Base-by-base conservation (phyloP, 1,140 invertebrate genomes). In the Oreohelix idahoensis region DNA sequence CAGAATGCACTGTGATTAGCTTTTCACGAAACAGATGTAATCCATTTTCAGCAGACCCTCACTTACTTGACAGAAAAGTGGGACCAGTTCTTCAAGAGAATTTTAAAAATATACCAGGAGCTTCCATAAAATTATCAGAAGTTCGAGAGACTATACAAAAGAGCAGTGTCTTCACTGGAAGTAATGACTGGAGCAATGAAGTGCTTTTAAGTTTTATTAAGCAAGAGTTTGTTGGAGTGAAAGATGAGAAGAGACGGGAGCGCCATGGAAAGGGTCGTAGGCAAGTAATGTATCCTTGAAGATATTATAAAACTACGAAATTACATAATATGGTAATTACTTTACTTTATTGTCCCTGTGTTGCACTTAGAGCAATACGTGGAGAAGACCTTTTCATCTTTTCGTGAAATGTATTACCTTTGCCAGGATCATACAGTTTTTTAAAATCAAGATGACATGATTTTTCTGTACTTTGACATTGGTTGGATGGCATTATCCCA, bases 161-260 rank as follows among this genome's bases (percentile, higher is more conserved):
- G 1, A 35, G 26, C 11, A 17, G 15, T 36, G 69, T 71, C 15
- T 71, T 71, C 35, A 36, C 1, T 71, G 69, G 69, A 8, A 35
- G 38, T 11, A 39, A 36, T 71, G 69, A 71, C 11, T 71, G 69
- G 69, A 71, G 35, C 69, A 71, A 71, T 71, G 35, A 71, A 5
- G 5, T 17, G 5, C 69, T 71, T 71, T 1, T 36, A 10, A 29
- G 26, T 8, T 71, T 71, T 71, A 29, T 71, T 4, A 36, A 36
- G 8, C 5, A 71, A 71, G 38, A 35, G 26, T 71, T 71, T 71
- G 13, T 39, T 39, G 26, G 32, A 20, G 69, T 36, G 10, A 36
- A 35, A 36, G n/a, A 71, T 11, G 32, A 15, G 29, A 71, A 71
- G n/a, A 71, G n/a, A n/a, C n/a, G n/a, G n/a, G n/a, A 17, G 13